Evolutionary conservation across 2,888 invertebrate species (phyloP).

Genomic region (Tridacna gigas): DNA sequence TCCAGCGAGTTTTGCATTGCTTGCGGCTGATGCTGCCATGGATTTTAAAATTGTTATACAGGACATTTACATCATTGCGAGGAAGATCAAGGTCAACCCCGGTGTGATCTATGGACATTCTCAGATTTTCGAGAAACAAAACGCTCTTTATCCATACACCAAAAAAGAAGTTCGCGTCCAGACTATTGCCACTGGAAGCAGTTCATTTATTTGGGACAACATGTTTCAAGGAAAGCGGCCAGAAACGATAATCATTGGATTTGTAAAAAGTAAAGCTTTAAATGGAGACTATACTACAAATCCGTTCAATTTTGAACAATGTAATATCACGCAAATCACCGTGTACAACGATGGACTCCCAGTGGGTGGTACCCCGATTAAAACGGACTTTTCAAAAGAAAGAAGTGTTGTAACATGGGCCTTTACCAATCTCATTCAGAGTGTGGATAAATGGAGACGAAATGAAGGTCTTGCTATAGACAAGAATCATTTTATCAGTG

Average conservation of each 20-base stretch:
- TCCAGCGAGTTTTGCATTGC: conserved; percentile 28
- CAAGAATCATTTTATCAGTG: conserved; percentile 19
- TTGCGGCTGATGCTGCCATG: conserved; percentile 16
- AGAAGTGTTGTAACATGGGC: conserved; percentile 32
- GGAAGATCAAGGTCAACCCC: conserved; percentile 29
- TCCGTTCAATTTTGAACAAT: conserved; percentile 57
- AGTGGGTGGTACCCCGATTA: conserved; percentile 43
- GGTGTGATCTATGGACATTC: conserved; percentile 38
- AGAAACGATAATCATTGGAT: conserved; percentile 34
- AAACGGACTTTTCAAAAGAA: conserved; percentile 23
- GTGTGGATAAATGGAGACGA: conserved; percentile 46
- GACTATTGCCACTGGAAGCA: conserved; percentile 42
- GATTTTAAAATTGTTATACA: conserved; percentile 37
- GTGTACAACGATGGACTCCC: conserved; percentile 51
- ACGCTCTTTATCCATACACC: conserved; percentile 39
- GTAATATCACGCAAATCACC: conserved; percentile 39
- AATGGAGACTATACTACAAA: conserved; percentile 51
- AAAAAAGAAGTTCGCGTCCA: conserved; percentile 38
- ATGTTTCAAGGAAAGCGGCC: conserved; percentile 51
- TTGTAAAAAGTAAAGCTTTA: conserved; percentile 42
- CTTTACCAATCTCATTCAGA: conserved; percentile 39
- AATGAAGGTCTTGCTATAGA: conserved; percentile 40
- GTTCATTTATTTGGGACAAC: conserved; percentile 50
- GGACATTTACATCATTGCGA: conserved; percentile 38
- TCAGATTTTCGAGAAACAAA: conserved; percentile 40